Evolutionary conservation across 1,140 invertebrate genomes (phyloP).

Genomic region (Dendroctonus valens): DNA sequence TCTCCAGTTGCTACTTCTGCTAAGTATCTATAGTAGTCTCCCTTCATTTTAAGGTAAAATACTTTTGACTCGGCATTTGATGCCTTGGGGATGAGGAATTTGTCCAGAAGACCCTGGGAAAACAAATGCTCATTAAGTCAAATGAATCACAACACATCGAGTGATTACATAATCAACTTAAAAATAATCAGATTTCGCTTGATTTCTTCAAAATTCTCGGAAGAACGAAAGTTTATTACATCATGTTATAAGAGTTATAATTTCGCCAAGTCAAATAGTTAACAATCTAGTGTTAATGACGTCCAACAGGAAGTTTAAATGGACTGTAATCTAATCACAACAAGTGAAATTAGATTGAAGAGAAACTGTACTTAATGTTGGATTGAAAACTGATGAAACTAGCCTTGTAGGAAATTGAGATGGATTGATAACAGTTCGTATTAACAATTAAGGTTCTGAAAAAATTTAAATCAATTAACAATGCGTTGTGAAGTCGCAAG

Average conservation of each 20-base stretch:
- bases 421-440: too few species aligned
- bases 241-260: conserved; percentile 24
- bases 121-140: conserved; percentile 19
- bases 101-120: conserved; percentile 74
- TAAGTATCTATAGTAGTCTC: conserved; percentile 95
- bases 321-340: too few species aligned
- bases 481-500: too few species aligned
- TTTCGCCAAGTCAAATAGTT: neutral
- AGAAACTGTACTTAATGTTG: too few species aligned
- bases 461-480: too few species aligned
- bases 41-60: conserved; percentile 98
- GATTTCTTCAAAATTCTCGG: conserved; percentile 40
- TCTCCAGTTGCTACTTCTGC: conserved; percentile 95
- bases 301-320: too few species aligned
- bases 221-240: conserved; percentile 49
- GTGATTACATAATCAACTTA: neutral
- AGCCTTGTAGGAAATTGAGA: too few species aligned
- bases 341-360: too few species aligned
- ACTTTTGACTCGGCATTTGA: conserved; percentile 94
- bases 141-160: neutral
- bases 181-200: neutral
- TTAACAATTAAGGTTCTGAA: too few species aligned
- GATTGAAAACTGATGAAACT: too few species aligned
- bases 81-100: conserved; percentile 90
- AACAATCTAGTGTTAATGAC: too few species aligned